Evolutionary conservation across 2,888 invertebrate genomes (phyloP), one percentile per base, ranked within the genome.

Genomic region (Mesopsocus fuscifrons): DNA sequence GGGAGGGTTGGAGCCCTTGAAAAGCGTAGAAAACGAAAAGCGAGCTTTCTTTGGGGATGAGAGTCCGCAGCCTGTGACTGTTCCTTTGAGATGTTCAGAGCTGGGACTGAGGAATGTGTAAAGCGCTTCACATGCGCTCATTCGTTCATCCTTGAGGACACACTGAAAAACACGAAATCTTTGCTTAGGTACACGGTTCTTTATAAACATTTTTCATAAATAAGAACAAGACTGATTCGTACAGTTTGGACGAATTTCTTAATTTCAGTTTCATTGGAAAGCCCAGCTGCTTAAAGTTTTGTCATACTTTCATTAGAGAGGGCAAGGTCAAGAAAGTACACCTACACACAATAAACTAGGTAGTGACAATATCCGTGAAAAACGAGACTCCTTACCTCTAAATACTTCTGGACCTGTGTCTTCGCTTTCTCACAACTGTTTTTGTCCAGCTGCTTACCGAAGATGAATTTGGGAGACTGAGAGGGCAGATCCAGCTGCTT

Each of bases 51-150:
- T 87, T 47, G 81, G 82, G 52, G 78, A 72, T 34, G 78, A 77
- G 13, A 52, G 48, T 3, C 55, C 52, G 42, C 26, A 9, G 26
- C 56, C 43, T 17, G 17, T 11, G 34, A 74, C 68, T 44, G 71
- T 67, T 52, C 80, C 80, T 59, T 87, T 85, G 49, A 89, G 66
- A 61, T 84, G 84, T 57, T 88, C 87, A 1, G 88, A 85, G 59
- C 84, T 87, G 3, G 88, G 88, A 58, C 87, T 85, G n/a, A 91
- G 68, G 63, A 91, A 91, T 47, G 83, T 76, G 57, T 88, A 91
- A 49, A 91, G 69, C 42, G 84, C 82, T 64, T 91, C 89, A 57
- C 87, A 81, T 64, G 84, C 83, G 59, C 83, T 83, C 50, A 89
- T 65, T 52, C 77, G 70, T 48, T 88, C 88, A 55, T 89, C 87